A percentile compares a stretch with the other conserved stretches of the same genome.
Conservation (phyloP, 2,113 vertebrate genomes). For the Tachycineta bicolor region DNA sequence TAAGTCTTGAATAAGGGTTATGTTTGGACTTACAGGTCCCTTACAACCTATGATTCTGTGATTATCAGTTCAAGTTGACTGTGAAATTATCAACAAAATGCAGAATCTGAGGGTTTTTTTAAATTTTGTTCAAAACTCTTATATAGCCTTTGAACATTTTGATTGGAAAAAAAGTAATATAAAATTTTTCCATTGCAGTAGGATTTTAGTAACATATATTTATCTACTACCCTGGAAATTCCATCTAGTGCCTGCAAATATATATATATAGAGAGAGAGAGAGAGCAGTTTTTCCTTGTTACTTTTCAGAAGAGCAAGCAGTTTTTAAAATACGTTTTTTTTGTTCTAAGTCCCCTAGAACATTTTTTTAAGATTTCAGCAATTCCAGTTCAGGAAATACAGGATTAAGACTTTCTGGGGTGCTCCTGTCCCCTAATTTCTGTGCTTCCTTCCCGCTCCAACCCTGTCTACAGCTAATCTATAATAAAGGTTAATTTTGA, state of each 20-base stretch:
- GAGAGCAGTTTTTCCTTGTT: not conserved
- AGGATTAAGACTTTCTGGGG: constrained; percentile 10
- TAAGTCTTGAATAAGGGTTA: not conserved
- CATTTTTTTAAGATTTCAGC: not conserved
- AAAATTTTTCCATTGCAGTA: not conserved
- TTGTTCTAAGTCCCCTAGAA: not conserved
- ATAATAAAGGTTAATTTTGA: constrained; percentile 72
- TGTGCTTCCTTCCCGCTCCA: not conserved
- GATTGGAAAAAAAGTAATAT: not conserved
- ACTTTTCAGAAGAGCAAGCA: not conserved
- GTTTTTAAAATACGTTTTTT: not conserved
- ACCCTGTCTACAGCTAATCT: constrained; percentile 50
- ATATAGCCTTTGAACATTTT: not conserved
- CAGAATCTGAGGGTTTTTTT: not conserved
- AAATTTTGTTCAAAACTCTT: not conserved
- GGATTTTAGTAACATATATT: not conserved
- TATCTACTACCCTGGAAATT: not conserved
- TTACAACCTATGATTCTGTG: not conserved
- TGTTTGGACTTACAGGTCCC: not conserved
- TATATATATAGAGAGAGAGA: not conserved
- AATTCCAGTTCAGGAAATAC: not conserved
- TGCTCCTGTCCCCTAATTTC: constrained; percentile 6
- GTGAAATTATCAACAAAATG: not conserved
- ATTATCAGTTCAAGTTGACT: not conserved
- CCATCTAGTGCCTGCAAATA: not conserved